These are phyloP conservation scores for Dasypolia templi DNA, from an alignment of 2,888 invertebrate genomes.

Conservation along the genomic window DNA sequence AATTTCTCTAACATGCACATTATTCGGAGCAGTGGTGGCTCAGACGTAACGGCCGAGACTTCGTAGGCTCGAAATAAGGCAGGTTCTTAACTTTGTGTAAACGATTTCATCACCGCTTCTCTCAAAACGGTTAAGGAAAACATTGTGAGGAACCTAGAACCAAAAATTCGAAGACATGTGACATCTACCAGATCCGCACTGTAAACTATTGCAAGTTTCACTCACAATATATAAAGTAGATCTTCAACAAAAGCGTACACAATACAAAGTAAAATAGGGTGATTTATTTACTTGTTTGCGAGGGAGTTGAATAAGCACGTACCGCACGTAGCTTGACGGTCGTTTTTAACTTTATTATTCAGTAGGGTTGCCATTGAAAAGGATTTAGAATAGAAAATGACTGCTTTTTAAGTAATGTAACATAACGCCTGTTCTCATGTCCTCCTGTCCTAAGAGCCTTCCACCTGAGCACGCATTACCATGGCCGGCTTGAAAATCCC, in stretches of 20 bases:
- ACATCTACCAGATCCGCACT: too few relatives aligned
- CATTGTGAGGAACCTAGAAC: too few relatives aligned
- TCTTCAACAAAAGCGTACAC: constrained; percentile 27
- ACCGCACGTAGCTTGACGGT: constrained; percentile 26
- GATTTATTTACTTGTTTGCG: constrained; percentile 42
- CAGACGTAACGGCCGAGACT: too few relatives aligned
- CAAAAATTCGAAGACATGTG: too few relatives aligned
- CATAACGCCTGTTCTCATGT: background rate
- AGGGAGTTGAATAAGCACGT: constrained; percentile 32
- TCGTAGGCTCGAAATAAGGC: too few relatives aligned
- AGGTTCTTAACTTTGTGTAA: too few relatives aligned
- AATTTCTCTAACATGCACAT: background rate
- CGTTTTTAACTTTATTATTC: constrained; percentile 17
- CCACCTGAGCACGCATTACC: background rate
- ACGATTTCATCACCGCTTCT: too few relatives aligned
- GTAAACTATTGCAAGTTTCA: background rate
- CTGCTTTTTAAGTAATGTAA: background rate
- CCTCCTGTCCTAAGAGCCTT: background rate
- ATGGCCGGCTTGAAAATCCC: background rate
- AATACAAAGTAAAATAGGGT: constrained; percentile 24
- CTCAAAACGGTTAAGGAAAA: too few relatives aligned
- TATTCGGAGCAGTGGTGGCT: too few relatives aligned
- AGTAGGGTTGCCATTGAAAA: constrained; percentile 14
- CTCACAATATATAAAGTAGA: constrained; percentile 18
- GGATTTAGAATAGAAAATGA: background rate